Conservation (phyloP, 2,888 invertebrate species). For the Marasmarcha lunaedactyla region DNA sequence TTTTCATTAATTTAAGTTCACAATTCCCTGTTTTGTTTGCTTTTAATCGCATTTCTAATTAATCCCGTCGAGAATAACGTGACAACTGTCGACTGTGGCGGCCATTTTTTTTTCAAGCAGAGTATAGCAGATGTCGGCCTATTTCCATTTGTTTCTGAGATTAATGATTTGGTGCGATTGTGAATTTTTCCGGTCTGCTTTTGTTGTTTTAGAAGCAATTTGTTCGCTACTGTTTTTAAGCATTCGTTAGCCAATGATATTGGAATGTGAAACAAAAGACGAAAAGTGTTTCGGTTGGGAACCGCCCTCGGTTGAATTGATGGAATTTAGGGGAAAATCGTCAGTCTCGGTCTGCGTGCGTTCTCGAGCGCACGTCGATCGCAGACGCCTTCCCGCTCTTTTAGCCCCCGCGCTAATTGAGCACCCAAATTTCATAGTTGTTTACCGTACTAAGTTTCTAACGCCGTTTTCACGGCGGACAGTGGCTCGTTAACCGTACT, state of each 20-base stretch:
- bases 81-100: conserved; percentile 69
- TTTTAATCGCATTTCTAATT: conserved; percentile 72
- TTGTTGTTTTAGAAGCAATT: conserved; percentile 72
- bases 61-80: conserved; percentile 71
- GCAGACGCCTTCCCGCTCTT: too few relatives aligned
- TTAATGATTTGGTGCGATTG: conserved; percentile 70
- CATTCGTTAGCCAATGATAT: conserved; percentile 66
- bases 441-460: too few relatives aligned
- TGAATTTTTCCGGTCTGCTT: conserved; percentile 70
- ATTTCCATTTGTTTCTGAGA: conserved; percentile 72
- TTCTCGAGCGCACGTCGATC: too few relatives aligned
- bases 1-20: conserved; percentile 72
- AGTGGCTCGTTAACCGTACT: too few relatives aligned
- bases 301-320: conserved; percentile 6
- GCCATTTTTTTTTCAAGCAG: conserved; percentile 62
- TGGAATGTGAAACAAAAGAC: conserved; percentile 45
- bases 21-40: conserved; percentile 71
- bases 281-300: conserved; percentile 22
- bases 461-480: too few relatives aligned
- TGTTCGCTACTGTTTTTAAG: conserved; percentile 67
- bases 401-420: too few relatives aligned
- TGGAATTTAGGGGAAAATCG: conserved; percentile 1
- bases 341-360: too few relatives aligned
- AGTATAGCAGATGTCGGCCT: conserved; percentile 69
- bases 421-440: too few relatives aligned